Evolutionary conservation across 2,888 invertebrate genomes (phyloP), one percentile per base, ranked within the genome.

Genomic region (Venustoraphidia nigricollis): DNA sequence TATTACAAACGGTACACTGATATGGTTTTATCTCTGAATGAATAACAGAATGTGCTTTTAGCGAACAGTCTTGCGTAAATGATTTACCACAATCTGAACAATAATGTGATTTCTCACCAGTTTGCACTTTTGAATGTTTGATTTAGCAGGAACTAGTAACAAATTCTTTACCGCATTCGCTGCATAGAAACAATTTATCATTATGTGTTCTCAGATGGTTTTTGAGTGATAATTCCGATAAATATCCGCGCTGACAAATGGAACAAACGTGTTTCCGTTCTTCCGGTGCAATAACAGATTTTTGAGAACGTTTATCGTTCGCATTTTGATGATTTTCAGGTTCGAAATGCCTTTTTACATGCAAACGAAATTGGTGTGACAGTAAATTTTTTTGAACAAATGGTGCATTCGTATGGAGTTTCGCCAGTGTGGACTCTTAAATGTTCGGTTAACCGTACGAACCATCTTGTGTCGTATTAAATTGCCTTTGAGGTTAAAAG

Each of bases 381-480:
- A 46, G 42, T 53, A 35, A 50, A 52, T 10, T 46, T 39, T 34
- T 45, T 42, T 17, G 48, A 52, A 36, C 53, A 53, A 40, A 45
- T 40, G 10, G 42, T 38, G 37, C 53, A 53, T 9, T 36, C 34
- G 41, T 43, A 52, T 13, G 47, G 50, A 3, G 34, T 45, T 9
- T 51, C 47, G 9, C 43, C 35, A 10, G 36, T 47, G 34, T 47
- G 47, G 9, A 41, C 14, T 36, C 47, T 13, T 36, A 40, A 27
- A 42, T 47, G 47, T 13, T 47, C 47, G 8, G 14, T 41, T 9
- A 47, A 36, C 47, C 11, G 47, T 47, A 17, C 42, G 47, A 10
- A 36, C 42, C 47, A 47, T 47, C 10, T 36, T 34, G 17, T 47
- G 47, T 4, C 47, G 41, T 42, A 37, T 47, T 42, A 47, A 42